These are phyloP conservation scores for Scrobipalpa atriplicella DNA, from an alignment of 2,888 invertebrate genomes.

Conservation along the genomic window DNA sequence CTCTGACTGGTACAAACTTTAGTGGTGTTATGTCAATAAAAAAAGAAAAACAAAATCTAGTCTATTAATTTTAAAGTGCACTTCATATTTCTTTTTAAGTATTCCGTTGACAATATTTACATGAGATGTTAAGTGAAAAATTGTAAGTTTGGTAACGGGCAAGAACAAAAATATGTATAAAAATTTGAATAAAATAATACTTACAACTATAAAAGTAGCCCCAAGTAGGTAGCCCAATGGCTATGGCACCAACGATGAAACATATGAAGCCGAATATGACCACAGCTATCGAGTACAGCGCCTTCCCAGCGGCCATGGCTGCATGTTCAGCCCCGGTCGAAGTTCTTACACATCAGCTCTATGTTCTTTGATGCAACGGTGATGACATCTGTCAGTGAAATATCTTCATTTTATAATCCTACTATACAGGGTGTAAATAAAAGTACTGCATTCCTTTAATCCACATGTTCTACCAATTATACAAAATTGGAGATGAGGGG, in stretches of 20 bases:
- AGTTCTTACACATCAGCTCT: conserved; percentile 62
- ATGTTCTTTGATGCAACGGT: conserved; percentile 38
- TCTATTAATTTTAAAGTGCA: too few species aligned
- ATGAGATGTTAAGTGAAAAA: too few species aligned
- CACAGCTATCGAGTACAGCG: conserved; percentile 86
- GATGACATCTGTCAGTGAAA: conserved; percentile 54
- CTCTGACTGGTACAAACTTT: too few species aligned
- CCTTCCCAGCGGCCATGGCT: conserved; percentile 85
- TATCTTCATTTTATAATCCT: background rate
- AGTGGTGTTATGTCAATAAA: too few species aligned
- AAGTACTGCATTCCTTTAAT: too few species aligned
- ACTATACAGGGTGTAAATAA: too few species aligned
- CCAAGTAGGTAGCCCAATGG: conserved; percentile 93
- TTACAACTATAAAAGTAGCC: conserved; percentile 91
- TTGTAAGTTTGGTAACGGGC: too few species aligned
- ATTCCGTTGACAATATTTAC: too few species aligned
- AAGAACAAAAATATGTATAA: background rate
- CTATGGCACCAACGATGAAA: conserved; percentile 91
- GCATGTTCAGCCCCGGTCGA: conserved; percentile 74
- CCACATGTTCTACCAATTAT: too few species aligned
- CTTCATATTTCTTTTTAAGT: too few species aligned
- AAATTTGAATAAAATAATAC: conserved; percentile 41
- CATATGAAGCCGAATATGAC: conserved; percentile 89
- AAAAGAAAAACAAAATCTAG: too few species aligned
- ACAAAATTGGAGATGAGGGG: too few species aligned